Percentiles rank a stretch among this genome's conserved stretches.
phyloP scores from a whole-genome alignment of 2,797 vertebrate species.

The Bradypus variegatus region DNA sequence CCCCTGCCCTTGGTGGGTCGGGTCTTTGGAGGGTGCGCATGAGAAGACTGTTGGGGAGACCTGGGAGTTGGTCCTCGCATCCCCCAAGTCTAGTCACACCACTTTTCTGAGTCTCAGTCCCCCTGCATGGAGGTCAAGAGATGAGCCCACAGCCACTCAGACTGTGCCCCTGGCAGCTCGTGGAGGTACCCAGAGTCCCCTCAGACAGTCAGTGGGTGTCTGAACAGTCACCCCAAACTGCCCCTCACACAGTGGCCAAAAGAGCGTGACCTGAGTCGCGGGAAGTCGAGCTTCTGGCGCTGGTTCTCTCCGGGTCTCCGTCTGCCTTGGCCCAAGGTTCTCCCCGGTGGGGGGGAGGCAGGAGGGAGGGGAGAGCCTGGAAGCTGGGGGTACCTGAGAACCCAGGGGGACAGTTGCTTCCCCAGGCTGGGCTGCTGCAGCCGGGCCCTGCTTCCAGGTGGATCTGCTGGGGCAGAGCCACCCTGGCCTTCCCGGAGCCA shows the following conservation, averaged over 20 bases:
- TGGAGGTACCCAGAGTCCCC: no score
- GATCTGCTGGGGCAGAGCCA: background rate
- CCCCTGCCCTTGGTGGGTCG: conserved; percentile 10
- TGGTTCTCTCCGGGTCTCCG: rapidly evolving
- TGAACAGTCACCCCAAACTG: background rate
- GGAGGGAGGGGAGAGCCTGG: background rate
- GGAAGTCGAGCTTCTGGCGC: background rate
- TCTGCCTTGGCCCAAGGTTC: background rate
- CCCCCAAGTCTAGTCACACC: background rate
- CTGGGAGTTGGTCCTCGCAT: background rate
- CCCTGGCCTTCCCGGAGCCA: background rate
- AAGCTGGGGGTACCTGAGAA: background rate
- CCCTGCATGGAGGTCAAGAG: no score
- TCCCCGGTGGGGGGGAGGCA: background rate
- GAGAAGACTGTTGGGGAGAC: background rate
- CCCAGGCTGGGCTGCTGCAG: background rate
- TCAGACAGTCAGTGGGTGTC: background rate
- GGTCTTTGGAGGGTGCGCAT: background rate
- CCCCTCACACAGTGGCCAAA: background rate
- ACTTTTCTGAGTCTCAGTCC: background rate
- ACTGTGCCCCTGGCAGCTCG: background rate
- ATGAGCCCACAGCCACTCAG: background rate
- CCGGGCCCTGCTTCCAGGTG: background rate
- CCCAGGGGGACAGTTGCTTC: background rate
- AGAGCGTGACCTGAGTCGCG: no score